phyloP scores from a whole-genome alignment of 2,797 vertebrate species.

The Diglossa cyanea region DNA sequence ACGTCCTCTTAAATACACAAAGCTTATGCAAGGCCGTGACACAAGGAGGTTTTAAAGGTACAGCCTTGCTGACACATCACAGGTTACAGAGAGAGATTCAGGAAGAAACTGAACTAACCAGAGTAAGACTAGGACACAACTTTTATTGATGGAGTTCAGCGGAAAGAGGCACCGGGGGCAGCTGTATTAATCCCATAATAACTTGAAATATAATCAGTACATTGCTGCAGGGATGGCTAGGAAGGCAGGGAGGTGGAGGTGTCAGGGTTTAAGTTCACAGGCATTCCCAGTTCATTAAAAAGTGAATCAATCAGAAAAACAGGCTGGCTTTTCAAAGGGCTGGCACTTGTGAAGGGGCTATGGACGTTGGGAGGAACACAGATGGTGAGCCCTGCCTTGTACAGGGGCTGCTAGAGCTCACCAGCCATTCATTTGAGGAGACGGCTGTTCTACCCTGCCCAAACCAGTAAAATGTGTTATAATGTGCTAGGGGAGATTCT shows the following conservation, averaged over 20 bases:
- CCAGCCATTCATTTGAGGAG: constrained; percentile 24
- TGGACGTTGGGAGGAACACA: constrained; percentile 45
- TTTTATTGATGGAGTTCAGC: constrained; percentile 63
- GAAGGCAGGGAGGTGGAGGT: constrained; percentile 39
- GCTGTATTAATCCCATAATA: constrained; percentile 65
- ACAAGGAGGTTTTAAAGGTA: constrained; percentile 37
- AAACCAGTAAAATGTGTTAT: constrained; percentile 66
- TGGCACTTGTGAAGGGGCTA: constrained; percentile 46
- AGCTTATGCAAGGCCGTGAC: constrained; percentile 28
- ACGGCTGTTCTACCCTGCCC: constrained; percentile 38
- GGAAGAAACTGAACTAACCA: constrained; percentile 40
- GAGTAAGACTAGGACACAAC: constrained; percentile 28
- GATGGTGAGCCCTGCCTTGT: constrained; percentile 4
- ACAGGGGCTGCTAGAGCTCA: constrained; percentile 30
- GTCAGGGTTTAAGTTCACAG: constrained; percentile 62
- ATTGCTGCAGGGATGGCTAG: constrained; percentile 21
- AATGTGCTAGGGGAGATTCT: constrained; percentile 60
- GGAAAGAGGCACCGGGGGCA: constrained; percentile 24
- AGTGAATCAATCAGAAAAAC: constrained; percentile 68
- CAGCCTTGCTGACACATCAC: constrained; percentile 21
- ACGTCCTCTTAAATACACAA: constrained; percentile 42
- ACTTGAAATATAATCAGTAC: constrained; percentile 60
- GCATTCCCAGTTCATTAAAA: constrained; percentile 70
- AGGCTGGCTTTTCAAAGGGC: constrained; percentile 69
- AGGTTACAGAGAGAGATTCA: constrained; percentile 11